These are phyloP conservation scores for Saturnia pavonia DNA, from an alignment of 2,888 invertebrate genomes.

Conservation along the genomic window DNA sequence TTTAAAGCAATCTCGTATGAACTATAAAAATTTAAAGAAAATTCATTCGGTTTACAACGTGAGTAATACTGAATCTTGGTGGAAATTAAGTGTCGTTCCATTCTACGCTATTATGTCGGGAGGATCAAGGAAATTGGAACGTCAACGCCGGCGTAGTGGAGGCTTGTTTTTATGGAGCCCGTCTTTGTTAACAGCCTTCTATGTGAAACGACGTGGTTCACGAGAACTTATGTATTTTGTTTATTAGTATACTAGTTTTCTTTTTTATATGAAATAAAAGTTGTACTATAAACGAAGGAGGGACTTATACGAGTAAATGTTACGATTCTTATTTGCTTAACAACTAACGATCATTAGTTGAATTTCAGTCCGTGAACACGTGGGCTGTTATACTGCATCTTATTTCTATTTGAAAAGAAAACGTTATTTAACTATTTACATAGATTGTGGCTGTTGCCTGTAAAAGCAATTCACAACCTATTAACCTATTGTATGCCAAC, in stretches of 20 bases:
- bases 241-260: not conserved
- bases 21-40: constrained; percentile 24
- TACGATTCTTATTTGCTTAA: not conserved
- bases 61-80: constrained; percentile 39
- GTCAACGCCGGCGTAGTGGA: constrained; percentile 39
- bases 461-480: not conserved
- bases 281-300: not conserved
- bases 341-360: not conserved
- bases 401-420: not conserved
- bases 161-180: constrained; percentile 17
- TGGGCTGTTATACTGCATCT: too few species aligned
- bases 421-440: not conserved
- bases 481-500: too few species aligned
- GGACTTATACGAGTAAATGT: not conserved
- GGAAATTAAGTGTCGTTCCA: constrained; percentile 57
- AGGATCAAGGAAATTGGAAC: constrained; percentile 60
- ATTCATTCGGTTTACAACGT: constrained; percentile 48
- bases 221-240: not conserved
- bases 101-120: constrained; percentile 47
- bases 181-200: constrained; percentile 12
- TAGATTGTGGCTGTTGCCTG: not conserved
- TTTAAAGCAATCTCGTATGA: too few species aligned
- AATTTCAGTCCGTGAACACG: too few species aligned
- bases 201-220: constrained; percentile 11
- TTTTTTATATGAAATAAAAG: not conserved